A percentile compares a stretch with the other conserved stretches of the same genome.
Conservation (phyloP, 2,113 vertebrate species). For the Cyprinodon brontotheroides region DNA sequence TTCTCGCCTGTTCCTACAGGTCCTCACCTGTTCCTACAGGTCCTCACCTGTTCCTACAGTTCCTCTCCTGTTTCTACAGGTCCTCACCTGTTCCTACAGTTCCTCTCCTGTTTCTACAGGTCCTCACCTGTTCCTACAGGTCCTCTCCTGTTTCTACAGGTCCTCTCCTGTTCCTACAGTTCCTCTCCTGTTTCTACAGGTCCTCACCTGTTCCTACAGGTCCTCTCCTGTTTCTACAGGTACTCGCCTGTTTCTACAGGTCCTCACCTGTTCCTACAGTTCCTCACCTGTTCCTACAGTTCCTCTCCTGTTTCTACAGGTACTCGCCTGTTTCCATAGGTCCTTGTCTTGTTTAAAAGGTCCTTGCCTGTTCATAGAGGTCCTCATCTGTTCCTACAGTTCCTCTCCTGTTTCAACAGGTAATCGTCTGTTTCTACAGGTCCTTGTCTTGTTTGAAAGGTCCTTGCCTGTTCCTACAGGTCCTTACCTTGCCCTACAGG, state of each 20-base stretch:
- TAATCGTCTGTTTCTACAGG: background rate
- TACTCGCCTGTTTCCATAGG: background rate
- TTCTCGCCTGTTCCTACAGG: background rate
- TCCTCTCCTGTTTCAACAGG: too few species aligned
- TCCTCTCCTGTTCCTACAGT: background rate
- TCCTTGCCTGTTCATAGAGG: background rate
- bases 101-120: background rate
- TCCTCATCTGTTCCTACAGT: background rate
- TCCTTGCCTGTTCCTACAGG: too few species aligned
- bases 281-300: constrained; percentile 6
- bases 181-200: background rate
- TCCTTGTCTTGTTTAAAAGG: too few species aligned
- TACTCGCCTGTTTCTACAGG: background rate
- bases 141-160: background rate
- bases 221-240: background rate
- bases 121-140: constrained; percentile 8
- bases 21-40: background rate
- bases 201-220: constrained; percentile 8
- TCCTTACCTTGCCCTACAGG: too few species aligned
- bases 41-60: constrained; percentile 11
- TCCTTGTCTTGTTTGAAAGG: background rate
- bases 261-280: background rate
- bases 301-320: background rate
- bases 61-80: too few species aligned
- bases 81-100: background rate